These are phyloP conservation scores for Drosophila watanabei DNA, from an alignment of 1,140 invertebrate genomes.

Conservation along the genomic window DNA sequence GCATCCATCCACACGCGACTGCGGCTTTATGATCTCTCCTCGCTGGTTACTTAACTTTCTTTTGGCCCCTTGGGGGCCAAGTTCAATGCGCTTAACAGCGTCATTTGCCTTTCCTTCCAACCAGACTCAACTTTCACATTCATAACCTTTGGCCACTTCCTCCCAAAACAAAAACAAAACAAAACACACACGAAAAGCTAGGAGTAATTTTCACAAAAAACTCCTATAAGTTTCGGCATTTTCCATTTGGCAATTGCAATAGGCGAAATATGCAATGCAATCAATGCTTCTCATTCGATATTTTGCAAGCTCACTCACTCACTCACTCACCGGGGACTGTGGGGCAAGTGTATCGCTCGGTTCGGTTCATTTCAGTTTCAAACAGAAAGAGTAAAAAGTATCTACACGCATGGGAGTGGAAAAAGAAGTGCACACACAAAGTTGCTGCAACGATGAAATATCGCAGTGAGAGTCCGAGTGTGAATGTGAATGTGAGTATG, in stretches of 20 bases:
- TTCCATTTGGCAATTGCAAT: slow-evolving; percentile 47
- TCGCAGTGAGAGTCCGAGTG: slow-evolving; percentile 30
- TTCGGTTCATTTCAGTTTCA: slow-evolving; percentile 20
- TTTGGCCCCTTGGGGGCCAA: slow-evolving; percentile 56
- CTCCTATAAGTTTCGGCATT: slow-evolving; percentile 22
- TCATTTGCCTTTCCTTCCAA: slow-evolving; percentile 48
- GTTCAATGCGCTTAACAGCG: slow-evolving; percentile 75
- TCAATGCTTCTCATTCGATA: slow-evolving; percentile 53
- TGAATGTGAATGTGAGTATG: slow-evolving; percentile 12
- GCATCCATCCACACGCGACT: slow-evolving; percentile 45
- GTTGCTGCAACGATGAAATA: slow-evolving; percentile 64
- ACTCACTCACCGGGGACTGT: slow-evolving; percentile 27
- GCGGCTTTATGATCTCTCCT: slow-evolving; percentile 52
- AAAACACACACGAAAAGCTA: slow-evolving; percentile 8
- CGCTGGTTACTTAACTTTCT: slow-evolving; percentile 75
- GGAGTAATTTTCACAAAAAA: slow-evolving; percentile 4
- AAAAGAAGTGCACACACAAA: slow-evolving; percentile 34
- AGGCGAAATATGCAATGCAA: slow-evolving; percentile 41
- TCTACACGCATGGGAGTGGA: slow-evolving; percentile 40
- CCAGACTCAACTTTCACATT: slow-evolving; percentile 75
- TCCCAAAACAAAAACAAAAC: slow-evolving; percentile 7
- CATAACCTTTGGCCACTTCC: slow-evolving; percentile 75
- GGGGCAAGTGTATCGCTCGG: slow-evolving; percentile 43
- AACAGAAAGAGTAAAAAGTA: slow-evolving; percentile 24
- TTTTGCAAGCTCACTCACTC: slow-evolving; percentile 45